These are phyloP conservation scores for rat (Rattus norvegicus) DNA, from an alignment of 2,113 vertebrate species.

Conservation along the genomic window DNA sequence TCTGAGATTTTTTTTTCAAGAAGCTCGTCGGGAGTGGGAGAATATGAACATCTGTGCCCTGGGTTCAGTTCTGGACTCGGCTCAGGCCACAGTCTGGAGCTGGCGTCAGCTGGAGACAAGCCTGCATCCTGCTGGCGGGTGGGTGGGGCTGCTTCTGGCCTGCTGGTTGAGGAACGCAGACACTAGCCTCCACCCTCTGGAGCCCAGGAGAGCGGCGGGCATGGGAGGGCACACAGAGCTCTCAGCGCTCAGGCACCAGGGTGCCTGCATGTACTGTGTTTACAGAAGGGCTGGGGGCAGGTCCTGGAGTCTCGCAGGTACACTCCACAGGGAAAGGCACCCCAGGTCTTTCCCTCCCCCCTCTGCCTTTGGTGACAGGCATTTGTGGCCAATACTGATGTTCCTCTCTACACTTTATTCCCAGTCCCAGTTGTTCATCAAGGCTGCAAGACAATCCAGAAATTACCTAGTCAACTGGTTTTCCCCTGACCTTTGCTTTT, in stretches of 20 bases:
- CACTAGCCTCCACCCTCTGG: not conserved
- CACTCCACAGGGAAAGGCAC: too few relatives aligned
- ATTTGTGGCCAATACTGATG: not conserved
- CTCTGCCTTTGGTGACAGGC: not conserved
- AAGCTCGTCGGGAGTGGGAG: slow-evolving; percentile 61
- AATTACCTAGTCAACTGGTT: too few relatives aligned
- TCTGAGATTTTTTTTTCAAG: slow-evolving; percentile 68
- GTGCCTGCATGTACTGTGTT: not conserved
- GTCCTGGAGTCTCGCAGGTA: too few relatives aligned
- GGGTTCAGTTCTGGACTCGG: slow-evolving; percentile 26
- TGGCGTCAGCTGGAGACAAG: slow-evolving; percentile 61
- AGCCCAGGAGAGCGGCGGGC: not conserved
- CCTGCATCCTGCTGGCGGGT: not conserved
- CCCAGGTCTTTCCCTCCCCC: not conserved
- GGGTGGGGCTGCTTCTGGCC: slow-evolving; percentile 15
- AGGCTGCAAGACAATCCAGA: not conserved
- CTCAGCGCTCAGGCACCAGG: not conserved
- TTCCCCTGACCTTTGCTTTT: too few relatives aligned
- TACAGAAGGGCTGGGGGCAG: too few relatives aligned
- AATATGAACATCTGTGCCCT: slow-evolving; percentile 73
- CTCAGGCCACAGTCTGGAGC: slow-evolving; percentile 78
- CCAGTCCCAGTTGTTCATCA: not conserved
- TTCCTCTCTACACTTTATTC: not conserved
- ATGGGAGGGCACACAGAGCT: not conserved
- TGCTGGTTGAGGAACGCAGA: not conserved